Base-by-base conservation (phyloP, 2,797 vertebrate species). In the Rhinoraja longicauda region DNA sequence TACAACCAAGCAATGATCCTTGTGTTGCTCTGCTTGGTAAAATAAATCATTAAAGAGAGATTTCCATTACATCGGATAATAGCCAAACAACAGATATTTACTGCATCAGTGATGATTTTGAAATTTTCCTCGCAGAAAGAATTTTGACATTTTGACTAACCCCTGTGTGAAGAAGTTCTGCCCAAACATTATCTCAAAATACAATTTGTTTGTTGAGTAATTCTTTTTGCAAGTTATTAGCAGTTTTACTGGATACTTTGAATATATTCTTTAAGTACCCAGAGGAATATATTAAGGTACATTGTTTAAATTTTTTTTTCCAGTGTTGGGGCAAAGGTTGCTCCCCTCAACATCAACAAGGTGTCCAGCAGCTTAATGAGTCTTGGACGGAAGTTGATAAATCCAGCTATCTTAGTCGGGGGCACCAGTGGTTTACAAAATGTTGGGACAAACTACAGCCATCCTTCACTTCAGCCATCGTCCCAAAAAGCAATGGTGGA, bases 281-380 rank as follows among this genome's bases (percentile, higher is more conserved):
- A 64, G 15, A 32, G 29, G 15, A 0, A 86, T 45, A 32, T 39
- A 45, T 45, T 10, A n/a, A 57, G 6, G 19, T 21, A n/a, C 32
- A 93, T 62, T 26, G 15, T 70, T 4, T 24, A 82, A 1, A n/a
- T 90, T 59, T 81, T 93, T 36, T 77, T 93, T 32, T 93, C 45
- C 77, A 97, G 97, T 0, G 95, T 96, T 88, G 96, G 94, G 93
- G 94, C 96, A 79, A 99, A 97, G 95, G 93, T 97, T 0, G 94
- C 98, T 59, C 98, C 98, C 0, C 96, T 99, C 94, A 99, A 99
- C 96, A 99, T 99, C 93, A 99, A 99, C 95, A 99, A 99, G 94
- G 98, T 99, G 73, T 99, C 99, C 94, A 99, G 96, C 96, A 99
- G 98, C 94, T 96, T 99, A 94, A 94, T 99, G 92, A 99, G 95